These are phyloP conservation scores for Leptopilina boulardi DNA, from an alignment of 1,140 invertebrate species.

Conservation along the genomic window DNA sequence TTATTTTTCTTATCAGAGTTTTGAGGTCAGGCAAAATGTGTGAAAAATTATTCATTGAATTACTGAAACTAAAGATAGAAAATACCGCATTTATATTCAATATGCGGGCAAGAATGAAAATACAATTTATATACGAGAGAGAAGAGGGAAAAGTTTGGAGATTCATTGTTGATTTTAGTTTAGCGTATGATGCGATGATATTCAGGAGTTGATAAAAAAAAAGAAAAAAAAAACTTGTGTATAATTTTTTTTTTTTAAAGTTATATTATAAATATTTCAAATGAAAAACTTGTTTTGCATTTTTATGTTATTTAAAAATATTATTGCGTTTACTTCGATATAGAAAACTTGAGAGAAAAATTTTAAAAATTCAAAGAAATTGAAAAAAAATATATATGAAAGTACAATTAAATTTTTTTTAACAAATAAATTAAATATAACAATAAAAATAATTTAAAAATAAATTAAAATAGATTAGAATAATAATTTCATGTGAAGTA, in stretches of 20 bases:
- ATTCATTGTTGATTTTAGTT: neutral
- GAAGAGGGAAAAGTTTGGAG: neutral
- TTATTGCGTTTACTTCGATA: neutral
- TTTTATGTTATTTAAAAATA: neutral
- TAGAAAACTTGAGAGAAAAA: neutral
- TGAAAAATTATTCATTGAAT: neutral
- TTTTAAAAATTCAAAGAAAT: neutral
- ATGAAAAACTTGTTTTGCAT: neutral
- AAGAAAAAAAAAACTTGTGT: neutral
- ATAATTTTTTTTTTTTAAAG: neutral
- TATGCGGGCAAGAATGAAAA: neutral
- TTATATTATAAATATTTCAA: slow-evolving; percentile 11
- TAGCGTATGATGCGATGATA: neutral
- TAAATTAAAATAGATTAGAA: too few relatives aligned
- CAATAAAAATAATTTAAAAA: too few relatives aligned
- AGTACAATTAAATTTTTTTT: too few relatives aligned
- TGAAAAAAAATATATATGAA: too few relatives aligned
- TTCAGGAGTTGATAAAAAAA: neutral
- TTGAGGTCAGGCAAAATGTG: neutral
- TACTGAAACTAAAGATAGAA: neutral
- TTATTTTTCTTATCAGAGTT: too few relatives aligned
- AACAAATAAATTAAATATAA: too few relatives aligned
- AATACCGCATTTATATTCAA: slow-evolving; percentile 8
- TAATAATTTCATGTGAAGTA: too few relatives aligned
- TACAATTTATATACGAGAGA: neutral